A percentile compares a stretch with the other conserved stretches of the same genome.
These are phyloP conservation scores for Microtus ochrogaster DNA, from an alignment of 2,113 vertebrate genomes.

Conservation along the genomic window DNA sequence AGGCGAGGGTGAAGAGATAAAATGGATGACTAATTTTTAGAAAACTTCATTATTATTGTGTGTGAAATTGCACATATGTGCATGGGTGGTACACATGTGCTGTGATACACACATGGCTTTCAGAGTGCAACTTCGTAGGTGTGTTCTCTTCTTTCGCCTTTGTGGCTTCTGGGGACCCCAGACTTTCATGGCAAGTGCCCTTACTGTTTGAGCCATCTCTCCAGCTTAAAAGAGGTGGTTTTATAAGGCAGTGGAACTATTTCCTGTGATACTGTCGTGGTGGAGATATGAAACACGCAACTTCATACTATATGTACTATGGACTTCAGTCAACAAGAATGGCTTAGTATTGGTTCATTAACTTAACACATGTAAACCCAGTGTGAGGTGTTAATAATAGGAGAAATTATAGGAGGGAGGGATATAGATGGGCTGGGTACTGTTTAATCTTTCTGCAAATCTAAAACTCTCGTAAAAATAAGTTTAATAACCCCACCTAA, in stretches of 20 bases:
- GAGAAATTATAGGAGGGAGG: not conserved
- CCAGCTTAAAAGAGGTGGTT: not conserved
- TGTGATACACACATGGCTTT: not conserved
- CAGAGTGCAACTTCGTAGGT: not conserved
- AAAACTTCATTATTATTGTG: not conserved
- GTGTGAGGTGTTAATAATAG: not conserved
- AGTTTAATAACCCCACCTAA: not conserved
- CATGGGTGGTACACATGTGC: not conserved
- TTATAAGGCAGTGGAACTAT: not conserved
- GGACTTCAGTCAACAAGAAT: not conserved
- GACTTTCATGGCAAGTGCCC: not conserved
- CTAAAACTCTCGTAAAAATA: slow-evolving; percentile 18
- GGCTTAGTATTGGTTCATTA: not conserved
- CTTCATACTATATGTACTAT: not conserved
- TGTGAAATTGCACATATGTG: not conserved
- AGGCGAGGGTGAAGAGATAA: not conserved
- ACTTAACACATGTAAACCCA: not conserved
- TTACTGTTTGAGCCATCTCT: not conserved
- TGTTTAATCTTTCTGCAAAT: not conserved
- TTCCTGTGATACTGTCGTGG: not conserved
- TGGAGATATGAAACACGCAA: not conserved
- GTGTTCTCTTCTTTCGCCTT: not conserved
- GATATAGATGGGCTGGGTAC: not conserved
- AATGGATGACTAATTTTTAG: no score
- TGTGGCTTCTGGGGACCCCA: not conserved